A percentile compares a stretch with the other conserved stretches of the same genome.
These are phyloP conservation scores for Holocentrus rufus DNA, from an alignment of 2,797 vertebrate genomes.

Conservation along the genomic window DNA sequence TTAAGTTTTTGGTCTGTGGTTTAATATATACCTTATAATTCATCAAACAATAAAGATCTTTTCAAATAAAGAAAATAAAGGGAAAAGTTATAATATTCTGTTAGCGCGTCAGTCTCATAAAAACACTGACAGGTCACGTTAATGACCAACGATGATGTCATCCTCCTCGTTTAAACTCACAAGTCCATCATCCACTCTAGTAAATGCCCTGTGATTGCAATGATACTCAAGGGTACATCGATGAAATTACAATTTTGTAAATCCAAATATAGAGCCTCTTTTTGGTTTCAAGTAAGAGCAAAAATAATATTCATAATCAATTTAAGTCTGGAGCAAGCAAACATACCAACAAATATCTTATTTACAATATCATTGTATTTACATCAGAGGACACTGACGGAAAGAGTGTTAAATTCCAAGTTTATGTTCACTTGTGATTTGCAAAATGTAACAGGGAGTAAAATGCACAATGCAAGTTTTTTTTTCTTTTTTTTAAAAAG, in stretches of 20 bases:
- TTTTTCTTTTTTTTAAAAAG: constrained; percentile 82
- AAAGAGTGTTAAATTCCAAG: constrained; percentile 74
- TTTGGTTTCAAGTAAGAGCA: constrained; percentile 83
- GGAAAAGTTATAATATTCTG: constrained; percentile 65
- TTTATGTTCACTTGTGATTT: constrained; percentile 71
- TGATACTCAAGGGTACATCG: constrained; percentile 65
- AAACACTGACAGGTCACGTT: constrained; percentile 48
- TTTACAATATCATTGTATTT: constrained; percentile 83
- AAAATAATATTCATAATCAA: constrained; percentile 76
- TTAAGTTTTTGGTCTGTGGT: constrained; percentile 76
- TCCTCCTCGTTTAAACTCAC: constrained; percentile 37
- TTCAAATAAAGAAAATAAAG: constrained; percentile 66
- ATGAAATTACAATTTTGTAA: constrained; percentile 63
- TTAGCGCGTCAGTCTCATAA: constrained; percentile 52
- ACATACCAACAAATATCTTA: constrained; percentile 82
- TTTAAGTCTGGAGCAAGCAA: constrained; percentile 80
- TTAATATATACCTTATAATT: constrained; percentile 75
- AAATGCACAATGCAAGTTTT: constrained; percentile 80
- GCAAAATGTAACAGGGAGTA: constrained; percentile 81
- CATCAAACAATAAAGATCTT: constrained; percentile 74
- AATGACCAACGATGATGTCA: constrained; percentile 41
- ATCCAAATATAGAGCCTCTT: constrained; percentile 77
- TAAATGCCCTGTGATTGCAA: constrained; percentile 77
- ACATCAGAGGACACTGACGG: constrained; percentile 77
- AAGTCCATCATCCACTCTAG: constrained; percentile 50